These are phyloP conservation scores for Steinernema khuongi DNA, from an alignment of 1,140 invertebrate genomes.

Conservation along the genomic window DNA sequence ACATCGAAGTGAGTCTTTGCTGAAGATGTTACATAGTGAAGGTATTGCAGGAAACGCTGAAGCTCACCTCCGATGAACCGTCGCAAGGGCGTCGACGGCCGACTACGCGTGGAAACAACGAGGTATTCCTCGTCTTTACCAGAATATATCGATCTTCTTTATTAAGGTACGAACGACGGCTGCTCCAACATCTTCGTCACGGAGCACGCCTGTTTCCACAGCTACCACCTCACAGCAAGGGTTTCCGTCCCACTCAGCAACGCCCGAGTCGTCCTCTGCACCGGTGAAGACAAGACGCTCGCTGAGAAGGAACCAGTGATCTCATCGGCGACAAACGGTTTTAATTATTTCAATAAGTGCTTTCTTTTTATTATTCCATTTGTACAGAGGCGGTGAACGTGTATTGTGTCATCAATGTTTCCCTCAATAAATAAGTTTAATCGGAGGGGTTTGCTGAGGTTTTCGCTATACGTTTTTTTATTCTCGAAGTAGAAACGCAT, in stretches of 20 bases:
- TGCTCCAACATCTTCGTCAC: background rate
- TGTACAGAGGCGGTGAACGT: too few species aligned
- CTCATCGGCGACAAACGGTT: too few species aligned
- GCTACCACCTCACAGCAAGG: background rate
- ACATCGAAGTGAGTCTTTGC: background rate
- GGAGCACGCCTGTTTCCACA: background rate
- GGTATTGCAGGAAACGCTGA: background rate
- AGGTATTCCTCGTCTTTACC: background rate
- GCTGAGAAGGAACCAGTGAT: too few species aligned
- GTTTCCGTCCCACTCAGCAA: background rate
- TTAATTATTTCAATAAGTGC: too few species aligned
- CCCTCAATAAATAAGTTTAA: too few species aligned
- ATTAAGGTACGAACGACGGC: background rate
- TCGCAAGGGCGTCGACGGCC: background rate
- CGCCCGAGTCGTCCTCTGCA: too few species aligned
- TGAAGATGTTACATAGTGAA: background rate
- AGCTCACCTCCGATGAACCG: background rate
- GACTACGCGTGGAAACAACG: background rate
- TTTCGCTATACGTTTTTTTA: too few species aligned
- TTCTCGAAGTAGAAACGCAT: too few species aligned
- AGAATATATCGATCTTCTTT: background rate
- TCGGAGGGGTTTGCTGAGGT: too few species aligned
- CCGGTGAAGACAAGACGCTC: too few species aligned
- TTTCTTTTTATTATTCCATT: too few species aligned
- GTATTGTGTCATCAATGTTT: too few species aligned